Base-by-base conservation (phyloP, 2,113 vertebrate species). In the Alouatta palliata region DNA sequence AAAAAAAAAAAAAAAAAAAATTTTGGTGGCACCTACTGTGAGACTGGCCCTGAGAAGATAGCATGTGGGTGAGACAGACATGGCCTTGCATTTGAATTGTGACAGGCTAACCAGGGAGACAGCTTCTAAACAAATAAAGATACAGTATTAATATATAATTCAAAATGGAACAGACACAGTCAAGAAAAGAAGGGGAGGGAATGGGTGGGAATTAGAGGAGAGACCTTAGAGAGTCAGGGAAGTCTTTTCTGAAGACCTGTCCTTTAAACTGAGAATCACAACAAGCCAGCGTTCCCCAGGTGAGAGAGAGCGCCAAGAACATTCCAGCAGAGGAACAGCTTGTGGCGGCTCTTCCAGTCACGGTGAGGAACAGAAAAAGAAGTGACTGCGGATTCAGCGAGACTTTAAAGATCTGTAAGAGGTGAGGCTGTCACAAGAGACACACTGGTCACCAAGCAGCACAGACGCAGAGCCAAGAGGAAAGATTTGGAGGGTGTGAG, bases 311-410 rank as follows among this genome's bases (percentile, higher is more conserved):
- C 27, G 13, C 27, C 66, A 20, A 75, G 92, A 58, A 49, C 49
- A 30, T 32, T 49, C 70, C 88, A 32, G 58, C 30, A 27, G 35
- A 35, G 56, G 37, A 37, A 66, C 7, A 7, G 45, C 7, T 68
- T 35, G 32, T 68, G 66, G 32, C 32, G 0, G 35, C 80, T 21
- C 37, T 52, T 43, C 47, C 25, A 1, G 45, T n/a, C 21, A 2
- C 20, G 0, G 3, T 0, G 17, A 83, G 71, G 23, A 37, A 23
- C 37, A 32, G 86, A 49, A 25, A 49, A 10, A n/a, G 1, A 7
- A 37, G 9, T 4, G 11, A 19, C 66, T 2, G 61, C 1, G 2
- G n/a, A 32, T 64, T 25, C 61, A 11, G 61, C 37, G 27, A 47
- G 35, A 13, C 13, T 14, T 66, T 25, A 40, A 70, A 58, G n/a